phyloP scores from a whole-genome alignment of 2,113 vertebrate genomes.

The Istiophorus platypterus region DNA sequence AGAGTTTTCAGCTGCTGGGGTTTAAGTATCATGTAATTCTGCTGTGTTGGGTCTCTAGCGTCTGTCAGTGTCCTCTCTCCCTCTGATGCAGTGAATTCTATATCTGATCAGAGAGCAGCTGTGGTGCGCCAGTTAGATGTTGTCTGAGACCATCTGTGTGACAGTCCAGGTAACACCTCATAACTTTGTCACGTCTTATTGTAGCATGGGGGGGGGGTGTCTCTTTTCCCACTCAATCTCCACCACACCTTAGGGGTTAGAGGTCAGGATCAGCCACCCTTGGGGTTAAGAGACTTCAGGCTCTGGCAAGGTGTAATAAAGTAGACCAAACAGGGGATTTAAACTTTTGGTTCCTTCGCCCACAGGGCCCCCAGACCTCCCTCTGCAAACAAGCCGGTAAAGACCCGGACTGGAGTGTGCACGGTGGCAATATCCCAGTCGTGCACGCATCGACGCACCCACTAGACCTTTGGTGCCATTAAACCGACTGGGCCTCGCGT shows the following conservation, averaged over 20 bases:
- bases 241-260: slow-evolving; percentile 26
- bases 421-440: slow-evolving; percentile 27
- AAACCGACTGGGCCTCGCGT: slow-evolving; percentile 38
- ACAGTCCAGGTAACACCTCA: slow-evolving; percentile 18
- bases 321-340: background rate
- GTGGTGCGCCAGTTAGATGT: slow-evolving; percentile 27
- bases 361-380: slow-evolving; percentile 38
- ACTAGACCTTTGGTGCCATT: slow-evolving; percentile 77
- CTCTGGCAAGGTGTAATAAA: background rate
- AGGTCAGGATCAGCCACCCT: slow-evolving; percentile 26
- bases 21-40: slow-evolving; percentile 25
- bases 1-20: slow-evolving; percentile 25
- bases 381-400: slow-evolving; percentile 50
- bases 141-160: slow-evolving; percentile 48
- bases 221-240: background rate
- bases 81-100: slow-evolving; percentile 8
- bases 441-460: slow-evolving; percentile 61
- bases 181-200: slow-evolving; percentile 30
- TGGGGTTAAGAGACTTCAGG: background rate
- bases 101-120: slow-evolving; percentile 45
- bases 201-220: background rate
- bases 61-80: background rate
- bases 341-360: slow-evolving; percentile 15
- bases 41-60: slow-evolving; percentile 20
- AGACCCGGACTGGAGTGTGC: slow-evolving; percentile 23